phyloP scores from a whole-genome alignment of 2,888 invertebrate species.

The Torymus aiolomorphi region DNA sequence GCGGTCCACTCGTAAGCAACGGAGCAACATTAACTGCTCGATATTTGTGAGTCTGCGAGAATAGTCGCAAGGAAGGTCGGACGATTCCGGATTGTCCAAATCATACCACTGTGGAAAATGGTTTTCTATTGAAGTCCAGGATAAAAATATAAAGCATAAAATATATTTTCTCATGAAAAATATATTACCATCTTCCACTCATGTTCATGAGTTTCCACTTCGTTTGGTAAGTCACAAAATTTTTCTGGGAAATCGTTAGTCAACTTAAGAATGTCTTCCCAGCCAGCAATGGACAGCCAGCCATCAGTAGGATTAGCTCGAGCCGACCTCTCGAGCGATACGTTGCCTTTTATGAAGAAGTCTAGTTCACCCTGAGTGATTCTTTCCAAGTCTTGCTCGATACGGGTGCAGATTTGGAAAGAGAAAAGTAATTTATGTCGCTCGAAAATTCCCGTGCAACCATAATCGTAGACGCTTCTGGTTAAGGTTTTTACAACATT shows the following conservation, averaged over 20 bases:
- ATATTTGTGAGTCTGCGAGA: constrained; percentile 80
- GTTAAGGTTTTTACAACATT: constrained; percentile 92
- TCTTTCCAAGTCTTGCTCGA: constrained; percentile 83
- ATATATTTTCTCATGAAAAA: not conserved
- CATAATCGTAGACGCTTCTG: constrained; percentile 92
- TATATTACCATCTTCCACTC: constrained; percentile 83
- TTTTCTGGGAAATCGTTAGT: constrained; percentile 81
- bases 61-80: constrained; percentile 84
- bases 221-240: constrained; percentile 82
- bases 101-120: constrained; percentile 85
- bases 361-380: constrained; percentile 86
- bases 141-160: not conserved
- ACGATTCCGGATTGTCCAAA: constrained; percentile 87
- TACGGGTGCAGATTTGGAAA: constrained; percentile 91
- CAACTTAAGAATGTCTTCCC: constrained; percentile 90
- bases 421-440: constrained; percentile 93
- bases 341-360: constrained; percentile 93
- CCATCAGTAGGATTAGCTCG: constrained; percentile 80
- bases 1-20: constrained; percentile 93
- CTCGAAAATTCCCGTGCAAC: constrained; percentile 94
- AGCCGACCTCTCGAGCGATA: constrained; percentile 85
- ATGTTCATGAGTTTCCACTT: constrained; percentile 77
- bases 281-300: constrained; percentile 86
- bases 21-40: constrained; percentile 87
- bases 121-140: not conserved